Evolutionary conservation across 2,113 vertebrate genomes (phyloP).

Genomic region (Siniperca chuatsi): DNA sequence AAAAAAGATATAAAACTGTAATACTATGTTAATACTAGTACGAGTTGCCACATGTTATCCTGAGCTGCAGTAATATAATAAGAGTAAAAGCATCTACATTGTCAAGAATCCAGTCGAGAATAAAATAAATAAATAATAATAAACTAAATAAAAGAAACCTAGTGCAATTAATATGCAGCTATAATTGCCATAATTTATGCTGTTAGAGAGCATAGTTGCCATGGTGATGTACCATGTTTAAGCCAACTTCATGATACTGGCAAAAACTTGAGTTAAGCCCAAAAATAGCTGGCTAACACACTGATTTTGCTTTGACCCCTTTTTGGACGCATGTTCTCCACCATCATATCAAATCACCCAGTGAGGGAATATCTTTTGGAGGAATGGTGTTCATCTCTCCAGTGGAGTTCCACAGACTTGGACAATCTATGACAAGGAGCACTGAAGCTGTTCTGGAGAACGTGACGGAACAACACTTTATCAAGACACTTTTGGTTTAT

Average conservation of each 20-base stretch:
- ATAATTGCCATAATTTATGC: background rate
- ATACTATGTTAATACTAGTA: background rate
- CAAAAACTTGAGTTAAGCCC: too few relatives aligned
- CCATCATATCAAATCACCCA: background rate
- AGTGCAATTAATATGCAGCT: background rate
- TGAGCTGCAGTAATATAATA: background rate
- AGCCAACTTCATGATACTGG: background rate
- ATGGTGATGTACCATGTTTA: background rate
- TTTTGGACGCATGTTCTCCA: too few relatives aligned
- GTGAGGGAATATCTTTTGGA: background rate
- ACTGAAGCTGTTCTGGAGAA: background rate
- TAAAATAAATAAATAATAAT: background rate
- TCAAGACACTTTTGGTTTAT: background rate
- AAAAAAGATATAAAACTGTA: background rate
- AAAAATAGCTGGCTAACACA: too few relatives aligned
- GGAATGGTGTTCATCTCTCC: background rate
- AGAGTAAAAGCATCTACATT: background rate
- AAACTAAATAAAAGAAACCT: background rate
- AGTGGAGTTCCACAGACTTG: too few relatives aligned
- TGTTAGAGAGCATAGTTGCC: background rate
- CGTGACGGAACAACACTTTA: background rate
- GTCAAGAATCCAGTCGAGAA: background rate
- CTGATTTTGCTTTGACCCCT: too few relatives aligned
- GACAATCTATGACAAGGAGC: too few relatives aligned
- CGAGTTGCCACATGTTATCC: background rate